A percentile compares a stretch with the other conserved stretches of the same genome.
These are phyloP conservation scores for Aphodius granarius DNA, from an alignment of 2,888 invertebrate genomes.

Conservation along the genomic window DNA sequence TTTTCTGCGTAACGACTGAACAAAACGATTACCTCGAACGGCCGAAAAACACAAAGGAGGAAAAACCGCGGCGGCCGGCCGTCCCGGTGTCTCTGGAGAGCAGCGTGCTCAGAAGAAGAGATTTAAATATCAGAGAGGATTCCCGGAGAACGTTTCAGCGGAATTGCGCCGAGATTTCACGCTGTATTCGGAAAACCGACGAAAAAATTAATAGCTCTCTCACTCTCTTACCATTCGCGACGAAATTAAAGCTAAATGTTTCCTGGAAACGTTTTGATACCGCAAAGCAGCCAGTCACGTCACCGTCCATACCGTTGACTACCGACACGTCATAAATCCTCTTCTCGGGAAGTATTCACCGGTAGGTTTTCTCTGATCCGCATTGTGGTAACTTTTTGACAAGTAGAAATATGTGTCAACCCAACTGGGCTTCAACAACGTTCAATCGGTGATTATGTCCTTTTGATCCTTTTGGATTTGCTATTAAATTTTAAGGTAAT, in stretches of 20 bases:
- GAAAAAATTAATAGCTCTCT: background rate
- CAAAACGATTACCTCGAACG: background rate
- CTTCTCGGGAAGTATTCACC: background rate
- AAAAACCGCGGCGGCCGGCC: background rate
- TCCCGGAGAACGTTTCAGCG: background rate
- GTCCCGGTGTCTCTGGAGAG: background rate
- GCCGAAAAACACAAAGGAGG: background rate
- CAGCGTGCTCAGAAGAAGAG: background rate
- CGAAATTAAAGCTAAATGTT: background rate
- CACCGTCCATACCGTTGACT: background rate
- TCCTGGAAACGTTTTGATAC: background rate
- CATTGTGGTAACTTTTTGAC: no score
- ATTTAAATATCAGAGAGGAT: background rate
- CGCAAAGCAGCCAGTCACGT: background rate
- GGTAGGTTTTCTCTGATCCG: no score
- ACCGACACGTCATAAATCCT: background rate
- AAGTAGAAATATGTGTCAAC: no score
- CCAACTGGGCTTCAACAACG: no score
- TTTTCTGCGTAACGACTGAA: background rate
- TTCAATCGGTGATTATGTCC: no score
- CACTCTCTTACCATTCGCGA: background rate
- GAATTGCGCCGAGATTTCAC: background rate
- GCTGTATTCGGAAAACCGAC: slow-evolving; percentile 1
- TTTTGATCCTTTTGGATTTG: no score
- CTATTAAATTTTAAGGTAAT: no score